Evolutionary conservation across 1,140 invertebrate genomes (phyloP).

Genomic region (Drosophila yakuba): DNA sequence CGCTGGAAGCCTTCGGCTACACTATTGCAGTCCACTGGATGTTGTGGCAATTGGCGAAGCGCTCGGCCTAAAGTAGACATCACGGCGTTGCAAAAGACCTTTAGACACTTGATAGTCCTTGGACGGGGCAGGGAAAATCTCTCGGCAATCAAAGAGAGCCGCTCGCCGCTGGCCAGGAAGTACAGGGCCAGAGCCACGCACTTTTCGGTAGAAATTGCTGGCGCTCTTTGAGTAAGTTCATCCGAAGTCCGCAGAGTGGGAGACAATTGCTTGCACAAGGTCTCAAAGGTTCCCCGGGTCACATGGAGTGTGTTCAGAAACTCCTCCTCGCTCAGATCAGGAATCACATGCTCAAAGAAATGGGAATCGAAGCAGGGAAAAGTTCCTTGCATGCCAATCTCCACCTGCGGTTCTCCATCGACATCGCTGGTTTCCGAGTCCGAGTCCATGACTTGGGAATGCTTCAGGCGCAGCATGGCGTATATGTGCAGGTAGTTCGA

Average conservation of each 20-base stretch:
- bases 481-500: slow-evolving; percentile 62
- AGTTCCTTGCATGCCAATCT: not conserved
- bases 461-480: slow-evolving; percentile 56
- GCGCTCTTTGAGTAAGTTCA: slow-evolving; percentile 14
- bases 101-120: slow-evolving; percentile 48
- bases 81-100: slow-evolving; percentile 66
- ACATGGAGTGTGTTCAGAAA: slow-evolving; percentile 70
- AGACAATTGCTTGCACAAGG: slow-evolving; percentile 57
- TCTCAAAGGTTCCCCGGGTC: slow-evolving; percentile 57
- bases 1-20: slow-evolving; percentile 60
- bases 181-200: slow-evolving; percentile 66
- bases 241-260: slow-evolving; percentile 38
- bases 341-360: slow-evolving; percentile 50
- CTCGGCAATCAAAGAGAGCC: slow-evolving; percentile 52
- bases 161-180: slow-evolving; percentile 68
- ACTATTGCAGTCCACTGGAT: slow-evolving; percentile 46
- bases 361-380: slow-evolving; percentile 6
- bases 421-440: not conserved
- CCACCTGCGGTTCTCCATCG: not conserved
- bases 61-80: slow-evolving; percentile 57
- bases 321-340: slow-evolving; percentile 45
- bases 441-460: slow-evolving; percentile 17
- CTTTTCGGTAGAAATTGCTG: slow-evolving; percentile 41
- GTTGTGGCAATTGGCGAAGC: slow-evolving; percentile 55
- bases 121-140: slow-evolving; percentile 55